Base-by-base conservation (phyloP, 2,797 vertebrate species). In the Chanos chanos region DNA sequence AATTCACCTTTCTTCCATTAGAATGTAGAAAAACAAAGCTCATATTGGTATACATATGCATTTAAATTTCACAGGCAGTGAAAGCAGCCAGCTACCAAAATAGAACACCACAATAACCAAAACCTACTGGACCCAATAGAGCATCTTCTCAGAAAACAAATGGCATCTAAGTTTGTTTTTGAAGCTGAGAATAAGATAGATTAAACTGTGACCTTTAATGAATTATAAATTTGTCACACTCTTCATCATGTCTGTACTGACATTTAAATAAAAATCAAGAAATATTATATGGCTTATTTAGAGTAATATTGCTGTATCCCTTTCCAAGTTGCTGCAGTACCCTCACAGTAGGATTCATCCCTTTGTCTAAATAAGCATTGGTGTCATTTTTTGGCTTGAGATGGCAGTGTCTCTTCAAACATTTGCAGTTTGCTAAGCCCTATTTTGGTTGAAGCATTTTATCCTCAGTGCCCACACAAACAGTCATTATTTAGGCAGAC, bases 341-440 rank as follows among this genome's bases (percentile, higher is more conserved):
- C 67, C 43, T 39, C 61, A 62, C 27, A 40, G 18, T 21, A 21
- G 39, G 37, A 36, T 34, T 43, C 51, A 57, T 59, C 59, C 59
- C 50, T 64, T 62, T 52, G 51, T 58, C 61, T 67, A 63, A 58
- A 67, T 43, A 72, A 71, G 57, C 60, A 54, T 13, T 12, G 37
- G 52, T 48, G 54, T 37, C 39, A 30, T 56, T 63, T 33, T 49
- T 74, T 60, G 61, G 54, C 25, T 28, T 25, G n/a, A 7, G 48
- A 28, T 10, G 36, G 50, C 39, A 44, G 25, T 22, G 24, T 30
- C 61, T 59, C 33, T 51, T 55, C 66, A 58, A 49, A 62, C 18
- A 34, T 48, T 36, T 37, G 25, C 53, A 24, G 43, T 49, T 24
- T 59, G 43, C 28, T 51, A 39, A 56, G 31, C 19, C 45, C 12